Evolutionary conservation across 1,140 invertebrate species (phyloP).

Genomic region (Monomorium pharaonis): DNA sequence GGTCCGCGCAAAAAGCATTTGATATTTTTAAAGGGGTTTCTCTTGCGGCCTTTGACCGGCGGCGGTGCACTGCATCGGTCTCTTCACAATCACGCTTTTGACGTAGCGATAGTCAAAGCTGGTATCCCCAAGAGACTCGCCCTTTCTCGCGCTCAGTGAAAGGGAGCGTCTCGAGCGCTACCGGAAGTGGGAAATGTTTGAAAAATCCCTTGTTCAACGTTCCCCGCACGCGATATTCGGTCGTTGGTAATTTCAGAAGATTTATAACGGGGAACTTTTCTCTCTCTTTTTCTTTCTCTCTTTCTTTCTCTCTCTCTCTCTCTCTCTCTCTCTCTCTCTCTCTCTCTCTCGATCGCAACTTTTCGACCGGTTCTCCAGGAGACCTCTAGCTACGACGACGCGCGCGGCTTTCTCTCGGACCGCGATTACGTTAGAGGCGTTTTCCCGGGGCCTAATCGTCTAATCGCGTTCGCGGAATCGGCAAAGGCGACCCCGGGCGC

Average conservation of each 20-base stretch:
- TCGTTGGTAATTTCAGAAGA: not conserved
- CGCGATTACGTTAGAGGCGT: no score
- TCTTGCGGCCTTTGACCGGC: not conserved
- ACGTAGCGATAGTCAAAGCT: not conserved
- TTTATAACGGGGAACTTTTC: no score
- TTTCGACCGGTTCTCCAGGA: no score
- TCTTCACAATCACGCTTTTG: not conserved
- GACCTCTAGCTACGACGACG: no score
- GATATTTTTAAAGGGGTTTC: conserved; percentile 11
- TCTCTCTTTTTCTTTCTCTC: not conserved
- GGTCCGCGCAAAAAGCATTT: not conserved
- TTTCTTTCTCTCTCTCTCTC: no score
- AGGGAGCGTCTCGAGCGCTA: not conserved
- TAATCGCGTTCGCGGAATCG: conserved; percentile 53
- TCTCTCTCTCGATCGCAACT: no score
- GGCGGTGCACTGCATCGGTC: not conserved
- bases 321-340: not conserved
- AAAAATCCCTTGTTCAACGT: not conserved
- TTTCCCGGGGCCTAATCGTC: not conserved
- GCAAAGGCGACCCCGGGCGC: not conserved
- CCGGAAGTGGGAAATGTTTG: not conserved
- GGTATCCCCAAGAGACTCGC: not conserved
- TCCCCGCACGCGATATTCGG: not conserved
- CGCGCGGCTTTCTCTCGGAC: no score
- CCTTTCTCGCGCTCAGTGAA: not conserved